A percentile compares a stretch with the other conserved stretches of the same genome.
Conservation (phyloP, 2,888 invertebrate genomes). For the Agriopis aurantiaria region DNA sequence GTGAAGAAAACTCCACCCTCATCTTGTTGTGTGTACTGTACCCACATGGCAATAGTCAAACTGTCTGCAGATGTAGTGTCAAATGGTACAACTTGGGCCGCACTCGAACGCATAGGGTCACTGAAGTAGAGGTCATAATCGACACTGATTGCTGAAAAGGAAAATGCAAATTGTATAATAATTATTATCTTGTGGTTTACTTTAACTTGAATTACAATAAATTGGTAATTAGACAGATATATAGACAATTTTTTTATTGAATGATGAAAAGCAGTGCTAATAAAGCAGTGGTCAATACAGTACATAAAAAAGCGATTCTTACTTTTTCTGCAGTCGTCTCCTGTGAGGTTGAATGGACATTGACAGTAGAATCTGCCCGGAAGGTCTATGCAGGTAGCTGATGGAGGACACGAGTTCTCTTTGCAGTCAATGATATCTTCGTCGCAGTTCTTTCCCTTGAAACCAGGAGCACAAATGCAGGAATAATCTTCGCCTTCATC, state of each 20-base stretch:
- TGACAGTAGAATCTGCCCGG: slow-evolving; percentile 97
- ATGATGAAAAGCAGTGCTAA: too few species aligned
- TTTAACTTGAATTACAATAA: not conserved
- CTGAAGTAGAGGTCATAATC: slow-evolving; percentile 99
- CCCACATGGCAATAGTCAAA: slow-evolving; percentile 97
- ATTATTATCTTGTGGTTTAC: too few species aligned
- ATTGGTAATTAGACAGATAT: not conserved
- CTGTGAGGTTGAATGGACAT: slow-evolving; percentile 98
- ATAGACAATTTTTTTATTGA: not conserved
- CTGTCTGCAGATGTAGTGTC: slow-evolving; percentile 91
- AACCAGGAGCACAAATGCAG: slow-evolving; percentile 94
- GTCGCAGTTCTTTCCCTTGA: slow-evolving; percentile 93
- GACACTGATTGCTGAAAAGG: slow-evolving; percentile 95
- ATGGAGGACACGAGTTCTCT: slow-evolving; percentile 97
- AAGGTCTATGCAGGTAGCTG: slow-evolving; percentile 96
- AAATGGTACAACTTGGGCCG: slow-evolving; percentile 97
- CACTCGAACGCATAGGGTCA: slow-evolving; percentile 95
- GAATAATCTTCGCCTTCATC: slow-evolving; percentile 94
- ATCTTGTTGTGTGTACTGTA: slow-evolving; percentile 96
- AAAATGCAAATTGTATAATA: slow-evolving; percentile 8
- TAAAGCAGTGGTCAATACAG: not conserved
- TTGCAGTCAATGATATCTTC: slow-evolving; percentile 96
- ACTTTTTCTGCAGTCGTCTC: slow-evolving; percentile 98
- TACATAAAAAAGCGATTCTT: slow-evolving; percentile 59
- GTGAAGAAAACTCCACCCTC: slow-evolving; percentile 98